Percentiles rank a stretch among this genome's conserved stretches.
phyloP scores from a whole-genome alignment of 2,888 invertebrate species.

The Balanococcus diminutus region DNA sequence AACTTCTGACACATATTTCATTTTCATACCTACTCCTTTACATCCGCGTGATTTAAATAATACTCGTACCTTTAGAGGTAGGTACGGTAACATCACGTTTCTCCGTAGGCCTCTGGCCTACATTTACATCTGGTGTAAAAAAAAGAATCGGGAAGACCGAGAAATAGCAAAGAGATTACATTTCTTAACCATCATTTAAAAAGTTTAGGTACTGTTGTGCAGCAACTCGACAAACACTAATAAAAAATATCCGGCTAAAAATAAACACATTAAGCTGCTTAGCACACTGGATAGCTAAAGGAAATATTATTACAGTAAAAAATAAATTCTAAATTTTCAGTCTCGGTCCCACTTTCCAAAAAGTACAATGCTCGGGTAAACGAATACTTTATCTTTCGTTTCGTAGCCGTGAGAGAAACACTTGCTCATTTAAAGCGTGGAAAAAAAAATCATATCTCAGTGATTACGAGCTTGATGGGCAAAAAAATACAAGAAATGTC shows the following conservation, averaged over 20 bases:
- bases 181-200: not conserved
- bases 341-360: too few species aligned
- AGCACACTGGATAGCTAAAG: not conserved
- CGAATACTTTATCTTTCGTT: not conserved
- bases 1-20: too few species aligned
- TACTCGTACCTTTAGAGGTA: not conserved
- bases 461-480: not conserved
- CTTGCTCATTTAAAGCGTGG: not conserved
- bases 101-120: not conserved
- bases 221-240: not conserved
- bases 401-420: slow-evolving; percentile 13
- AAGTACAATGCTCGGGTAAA: not conserved
- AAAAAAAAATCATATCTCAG: not conserved
- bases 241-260: not conserved
- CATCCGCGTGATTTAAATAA: not conserved
- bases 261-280: slow-evolving; percentile 12
- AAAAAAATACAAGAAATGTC: not conserved
- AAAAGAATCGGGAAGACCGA: not conserved
- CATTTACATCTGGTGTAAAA: not conserved
- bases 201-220: not conserved
- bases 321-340: not conserved
- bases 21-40: not conserved
- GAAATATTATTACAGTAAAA: slow-evolving; percentile 10
- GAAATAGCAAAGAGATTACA: not conserved
- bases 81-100: not conserved